Conservation (phyloP, 2,797 vertebrate genomes). For the Amazona finschi region DNA sequence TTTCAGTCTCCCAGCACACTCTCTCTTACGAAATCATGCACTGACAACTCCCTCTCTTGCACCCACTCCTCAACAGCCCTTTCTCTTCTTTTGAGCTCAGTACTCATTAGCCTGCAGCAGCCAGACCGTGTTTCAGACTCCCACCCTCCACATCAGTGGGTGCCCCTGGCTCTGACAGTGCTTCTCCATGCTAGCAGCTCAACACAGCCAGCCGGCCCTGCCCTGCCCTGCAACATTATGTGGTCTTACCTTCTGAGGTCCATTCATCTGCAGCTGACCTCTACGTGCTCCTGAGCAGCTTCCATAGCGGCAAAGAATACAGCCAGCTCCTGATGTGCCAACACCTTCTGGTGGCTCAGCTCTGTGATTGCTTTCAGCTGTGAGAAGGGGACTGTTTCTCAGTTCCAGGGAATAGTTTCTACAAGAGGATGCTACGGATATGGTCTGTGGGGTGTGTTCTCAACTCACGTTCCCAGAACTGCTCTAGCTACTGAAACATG, state of each 20-base stretch:
- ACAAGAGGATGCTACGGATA: neutral
- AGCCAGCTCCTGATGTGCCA: neutral
- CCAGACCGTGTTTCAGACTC: neutral
- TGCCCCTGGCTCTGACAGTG: neutral
- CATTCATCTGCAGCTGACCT: neutral
- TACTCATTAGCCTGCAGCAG: neutral
- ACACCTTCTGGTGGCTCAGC: neutral
- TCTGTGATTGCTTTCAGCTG: neutral
- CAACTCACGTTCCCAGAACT: neutral
- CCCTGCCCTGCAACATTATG: neutral
- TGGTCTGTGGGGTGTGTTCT: neutral
- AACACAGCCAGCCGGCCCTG: neutral
- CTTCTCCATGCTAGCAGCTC: neutral
- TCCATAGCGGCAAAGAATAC: neutral
- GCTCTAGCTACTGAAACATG: neutral
- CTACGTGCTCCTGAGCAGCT: neutral
- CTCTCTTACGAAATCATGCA: fast-evolving
- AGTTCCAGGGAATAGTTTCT: neutral
- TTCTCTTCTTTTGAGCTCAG: neutral
- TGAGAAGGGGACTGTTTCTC: neutral
- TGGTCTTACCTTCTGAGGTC: neutral
- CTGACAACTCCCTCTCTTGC: neutral
- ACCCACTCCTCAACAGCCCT: neutral
- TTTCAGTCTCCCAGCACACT: neutral
- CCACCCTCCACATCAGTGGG: fast-evolving